Evolutionary conservation across 2,888 invertebrate species (phyloP), one percentile per base, ranked within the genome.

Genomic region (Polymixis lichenea): DNA sequence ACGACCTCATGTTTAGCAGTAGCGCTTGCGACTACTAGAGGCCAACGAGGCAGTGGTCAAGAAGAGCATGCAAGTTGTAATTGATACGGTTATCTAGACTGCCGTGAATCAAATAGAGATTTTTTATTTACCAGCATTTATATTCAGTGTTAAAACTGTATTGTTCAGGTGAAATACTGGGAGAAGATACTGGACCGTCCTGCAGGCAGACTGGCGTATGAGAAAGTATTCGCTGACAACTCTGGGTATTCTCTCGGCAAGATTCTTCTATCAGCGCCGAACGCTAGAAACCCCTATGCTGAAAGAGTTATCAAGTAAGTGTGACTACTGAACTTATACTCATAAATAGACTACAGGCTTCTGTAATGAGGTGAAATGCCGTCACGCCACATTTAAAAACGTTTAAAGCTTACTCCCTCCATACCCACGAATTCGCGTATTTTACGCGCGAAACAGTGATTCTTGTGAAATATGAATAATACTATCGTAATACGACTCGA

Each of bases 111-210:
- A 17, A n/a, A 53, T n/a, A n/a, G 1, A 66, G 5, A 7, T 7
- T 17, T 19, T 46, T 49, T 66, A 28, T 28, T 28, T 22, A 22
- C 28, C 15, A 49, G 22, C 1, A 28, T 28, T 46, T 65, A n/a
- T 2, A 28, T 73, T 32, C 7, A 51, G 5, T 19, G 11, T 64
- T 11, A 6, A 6, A 58, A 64, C 13, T 46, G 2, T 70, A 17
- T 76, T 70, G 97, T 67, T 91, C 97, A 98, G 95, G 96, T 98
- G 38, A 98, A 98, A 88, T 99, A 98, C 90, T 98, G 99, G 97
- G 98, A 99, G 91, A 98, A 98, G 89, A 97, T 99, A 84, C 93
- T 99, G 38, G 99, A 99, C 72, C 98, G 98, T 81, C 97, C 98
- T 0, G 97, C 98, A 0, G 99, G 99, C 0, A 97, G 98, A 82